phyloP scores from a whole-genome alignment of 2,888 invertebrate species.

The Hirtodrosophila cameraria region DNA sequence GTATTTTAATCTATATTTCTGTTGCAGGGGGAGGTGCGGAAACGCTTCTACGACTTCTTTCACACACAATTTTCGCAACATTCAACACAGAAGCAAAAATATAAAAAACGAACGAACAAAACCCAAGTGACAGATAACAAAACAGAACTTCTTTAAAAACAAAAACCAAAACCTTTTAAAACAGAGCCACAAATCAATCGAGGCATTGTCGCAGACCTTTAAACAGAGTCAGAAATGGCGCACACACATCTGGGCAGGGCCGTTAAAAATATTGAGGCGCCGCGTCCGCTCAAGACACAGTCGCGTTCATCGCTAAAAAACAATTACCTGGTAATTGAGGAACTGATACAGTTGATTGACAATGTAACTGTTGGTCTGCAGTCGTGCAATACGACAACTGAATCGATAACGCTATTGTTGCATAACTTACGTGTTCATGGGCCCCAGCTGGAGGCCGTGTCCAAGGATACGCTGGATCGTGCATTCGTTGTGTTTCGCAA shows the following conservation, averaged over 20 bases:
- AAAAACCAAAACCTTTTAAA: conserved; percentile 20
- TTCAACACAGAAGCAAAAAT: conserved; percentile 40
- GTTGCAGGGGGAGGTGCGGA: conserved; percentile 84
- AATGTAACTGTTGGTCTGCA: conserved; percentile 91
- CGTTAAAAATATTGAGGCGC: conserved; percentile 90
- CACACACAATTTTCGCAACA: conserved; percentile 59
- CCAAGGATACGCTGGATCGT: conserved; percentile 93
- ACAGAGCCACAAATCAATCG: conserved; percentile 33
- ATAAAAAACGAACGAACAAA: conserved; percentile 45
- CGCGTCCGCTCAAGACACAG: conserved; percentile 88
- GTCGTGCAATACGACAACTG: conserved; percentile 89
- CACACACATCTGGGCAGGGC: conserved; percentile 88
- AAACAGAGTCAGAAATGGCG: conserved; percentile 75
- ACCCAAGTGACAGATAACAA: conserved; percentile 38
- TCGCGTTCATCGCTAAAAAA: conserved; percentile 84
- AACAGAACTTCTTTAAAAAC: conserved; percentile 45
- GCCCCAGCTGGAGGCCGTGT: conserved; percentile 91
- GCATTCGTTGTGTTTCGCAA: conserved; percentile 94
- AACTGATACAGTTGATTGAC: conserved; percentile 92
- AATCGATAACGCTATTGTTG: conserved; percentile 91
- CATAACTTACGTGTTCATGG: conserved; percentile 92
- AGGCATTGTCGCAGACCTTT: conserved; percentile 9
- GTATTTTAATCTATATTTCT: conserved; percentile 21
- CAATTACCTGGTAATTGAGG: conserved; percentile 88
- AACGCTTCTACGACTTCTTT: conserved; percentile 80